Evolutionary conservation across 1,140 invertebrate genomes (phyloP).

Genomic region (Cotesia chilonis): DNA sequence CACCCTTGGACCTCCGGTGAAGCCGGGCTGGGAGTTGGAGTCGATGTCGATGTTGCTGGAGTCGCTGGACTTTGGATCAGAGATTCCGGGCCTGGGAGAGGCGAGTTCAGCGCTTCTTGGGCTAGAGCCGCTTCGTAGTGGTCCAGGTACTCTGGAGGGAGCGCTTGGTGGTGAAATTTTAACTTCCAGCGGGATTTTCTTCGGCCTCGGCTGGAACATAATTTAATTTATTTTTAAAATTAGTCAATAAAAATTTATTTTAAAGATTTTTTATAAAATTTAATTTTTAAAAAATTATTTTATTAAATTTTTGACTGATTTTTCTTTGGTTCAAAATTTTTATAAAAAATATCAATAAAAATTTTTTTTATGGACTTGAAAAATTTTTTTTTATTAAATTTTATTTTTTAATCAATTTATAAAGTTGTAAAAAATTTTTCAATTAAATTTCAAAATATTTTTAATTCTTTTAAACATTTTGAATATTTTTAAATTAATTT

Average conservation of each 20-base stretch:
- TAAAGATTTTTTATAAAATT: no score
- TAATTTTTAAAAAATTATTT: no score
- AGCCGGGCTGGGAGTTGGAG: constrained; percentile 56
- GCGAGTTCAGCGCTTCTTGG: constrained; percentile 59
- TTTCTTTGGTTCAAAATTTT: no score
- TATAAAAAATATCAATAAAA: no score
- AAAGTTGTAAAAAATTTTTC: no score
- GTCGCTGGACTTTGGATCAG: constrained; percentile 44
- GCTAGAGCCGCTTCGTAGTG: constrained; percentile 80
- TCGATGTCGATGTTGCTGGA: constrained; percentile 54
- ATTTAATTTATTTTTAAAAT: constrained; percentile 23
- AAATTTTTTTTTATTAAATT: no score
- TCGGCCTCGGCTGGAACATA: constrained; percentile 65
- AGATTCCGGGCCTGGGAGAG: constrained; percentile 42
- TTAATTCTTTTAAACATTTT: no score
- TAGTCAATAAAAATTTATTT: constrained; percentile 6
- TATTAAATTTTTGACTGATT: no score
- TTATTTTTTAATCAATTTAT: no score
- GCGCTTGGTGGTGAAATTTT: constrained; percentile 83
- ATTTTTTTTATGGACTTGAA: no score
- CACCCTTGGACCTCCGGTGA: constrained; percentile 72
- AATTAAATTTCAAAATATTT: no score
- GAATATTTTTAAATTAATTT: no score
- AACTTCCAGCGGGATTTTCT: constrained; percentile 78
- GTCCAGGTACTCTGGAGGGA: constrained; percentile 80